Evolutionary conservation across 2,113 vertebrate genomes (phyloP), one percentile per base, ranked within the genome.

Genomic region (Catharus minimus): DNA sequence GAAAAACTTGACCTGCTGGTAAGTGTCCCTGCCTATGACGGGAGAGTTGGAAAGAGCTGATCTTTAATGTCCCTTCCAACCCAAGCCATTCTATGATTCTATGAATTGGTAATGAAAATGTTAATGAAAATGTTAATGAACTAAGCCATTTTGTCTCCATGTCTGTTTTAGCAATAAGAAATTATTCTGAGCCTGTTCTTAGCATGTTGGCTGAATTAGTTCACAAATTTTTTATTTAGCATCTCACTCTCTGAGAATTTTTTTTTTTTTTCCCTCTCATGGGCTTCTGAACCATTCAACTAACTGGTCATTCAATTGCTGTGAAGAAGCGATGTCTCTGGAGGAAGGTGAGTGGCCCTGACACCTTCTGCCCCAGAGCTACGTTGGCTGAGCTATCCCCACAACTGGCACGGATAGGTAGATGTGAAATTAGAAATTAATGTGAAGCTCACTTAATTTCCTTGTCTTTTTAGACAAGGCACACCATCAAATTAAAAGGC

Each of bases 151-250:
- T 41, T 71, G 6, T 22, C 9, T 71, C 47, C 3, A 2, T n/a
- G 9, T 47, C 43, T 86, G 7, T 77, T 67, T 62, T 33, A 81
- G 30, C 11, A 64, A 22, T 24, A 64, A 58, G 32, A 36, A 83
- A 26, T 61, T 77, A 56, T 75, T 72, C n/a, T 32, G 19, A 71
- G 11, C 27, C 21, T 49, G 27, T 58, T n/a, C 43, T 86, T 61
- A 36, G 7, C 21, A 14, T 15, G 10, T 22, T 87, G 50, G 7
- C 12, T 66, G n/a, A 67, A 67, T 43, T 71, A 0, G 0, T 41
- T 76, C 22, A 38, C 28, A 53, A 67, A 46, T 61, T 39, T 44
- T 66, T 72, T 3, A 32, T 78, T 72, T 86, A 71, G 7, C 19
- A 27, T 62, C 27, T 83, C 43, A 24, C 6, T 55, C 16, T 36